These are phyloP conservation scores for Naja naja DNA, from an alignment of 2,113 vertebrate species.

Conservation along the genomic window DNA sequence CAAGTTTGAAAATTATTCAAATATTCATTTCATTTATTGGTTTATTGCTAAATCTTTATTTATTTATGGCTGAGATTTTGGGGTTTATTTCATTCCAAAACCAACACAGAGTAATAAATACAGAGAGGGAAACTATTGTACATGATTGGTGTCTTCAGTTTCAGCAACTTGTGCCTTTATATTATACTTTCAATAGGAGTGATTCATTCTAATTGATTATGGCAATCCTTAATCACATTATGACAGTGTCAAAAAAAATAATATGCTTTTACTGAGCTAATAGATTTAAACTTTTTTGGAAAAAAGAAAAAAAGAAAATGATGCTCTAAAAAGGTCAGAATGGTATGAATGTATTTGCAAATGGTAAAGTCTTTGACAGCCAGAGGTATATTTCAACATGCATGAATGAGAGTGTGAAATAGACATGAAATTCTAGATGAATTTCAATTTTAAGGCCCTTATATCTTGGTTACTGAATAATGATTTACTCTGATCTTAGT, in stretches of 20 bases:
- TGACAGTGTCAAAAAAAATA: neutral
- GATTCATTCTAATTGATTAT: neutral
- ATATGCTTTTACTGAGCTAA: neutral
- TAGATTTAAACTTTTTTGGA: neutral
- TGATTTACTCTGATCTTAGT: neutral
- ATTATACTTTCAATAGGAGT: neutral
- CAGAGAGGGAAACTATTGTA: too few relatives aligned
- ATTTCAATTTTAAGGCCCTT: neutral
- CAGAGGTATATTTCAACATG: neutral
- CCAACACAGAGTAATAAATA: neutral
- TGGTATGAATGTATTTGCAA: neutral
- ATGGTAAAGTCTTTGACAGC: neutral
- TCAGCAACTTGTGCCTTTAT: neutral
- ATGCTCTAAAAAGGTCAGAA: neutral
- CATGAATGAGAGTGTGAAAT: neutral
- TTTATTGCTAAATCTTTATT: neutral
- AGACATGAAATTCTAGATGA: neutral
- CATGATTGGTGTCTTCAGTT: neutral
- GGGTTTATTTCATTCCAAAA: neutral
- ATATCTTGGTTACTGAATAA: neutral
- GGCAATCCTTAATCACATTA: too few relatives aligned
- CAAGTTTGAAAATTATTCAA: neutral
- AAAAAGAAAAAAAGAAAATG: neutral
- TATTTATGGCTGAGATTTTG: neutral
- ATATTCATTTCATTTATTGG: neutral